Base-by-base conservation (phyloP, 2,113 vertebrate genomes). In the Nothoprocta pentlandii region DNA sequence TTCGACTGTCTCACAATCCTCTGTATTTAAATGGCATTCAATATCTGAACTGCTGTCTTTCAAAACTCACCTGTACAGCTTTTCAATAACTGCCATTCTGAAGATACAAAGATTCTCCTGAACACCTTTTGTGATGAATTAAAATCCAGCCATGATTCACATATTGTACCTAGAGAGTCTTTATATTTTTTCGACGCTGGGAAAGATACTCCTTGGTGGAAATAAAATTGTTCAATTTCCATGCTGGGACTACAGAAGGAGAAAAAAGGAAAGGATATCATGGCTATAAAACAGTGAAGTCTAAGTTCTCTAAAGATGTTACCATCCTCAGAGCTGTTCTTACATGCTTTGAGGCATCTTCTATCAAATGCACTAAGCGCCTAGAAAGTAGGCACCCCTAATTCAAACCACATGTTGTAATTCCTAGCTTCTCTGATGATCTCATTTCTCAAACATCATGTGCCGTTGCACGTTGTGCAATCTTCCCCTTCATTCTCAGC, bases 381-480 rank as follows among this genome's bases (percentile, higher is more conserved):
- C 70, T 63, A 66, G 59, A 92, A 89, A 76, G 83, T 42, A 56
- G 34, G 49, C 61, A 90, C 6, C 25, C 14, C 4, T 90, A 69
- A 95, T 89, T 91, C 47, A 95, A 89, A 86, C 30, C 68, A 84
- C 17, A 70, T 95, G 91, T 63, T 54, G 47, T 59, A 92, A 90
- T 49, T 94, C 34, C 39, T 81, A 30, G 26, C 67, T 80, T 23
- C 71, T 70, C 42, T 53, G 74, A 26, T 78, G 80, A 92, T 70
- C 63, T 94, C 71, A 88, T 77, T 36, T 42, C 49, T 59, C 41
- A 89, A 6, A 25, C 26, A 64, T 70, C 36, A 25, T 26, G 34
- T 88, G 73, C 53, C 67, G 25, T 54, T 62, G 20, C 71, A 32
- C 62, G 47, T 94, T 75, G 56, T 69, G 39, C 68, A 87, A 59